A percentile compares a stretch with the other conserved stretches of the same genome.
Evolutionary conservation across 2,113 vertebrate genomes (phyloP).

Genomic region (Phyllostomus hastatus): DNA sequence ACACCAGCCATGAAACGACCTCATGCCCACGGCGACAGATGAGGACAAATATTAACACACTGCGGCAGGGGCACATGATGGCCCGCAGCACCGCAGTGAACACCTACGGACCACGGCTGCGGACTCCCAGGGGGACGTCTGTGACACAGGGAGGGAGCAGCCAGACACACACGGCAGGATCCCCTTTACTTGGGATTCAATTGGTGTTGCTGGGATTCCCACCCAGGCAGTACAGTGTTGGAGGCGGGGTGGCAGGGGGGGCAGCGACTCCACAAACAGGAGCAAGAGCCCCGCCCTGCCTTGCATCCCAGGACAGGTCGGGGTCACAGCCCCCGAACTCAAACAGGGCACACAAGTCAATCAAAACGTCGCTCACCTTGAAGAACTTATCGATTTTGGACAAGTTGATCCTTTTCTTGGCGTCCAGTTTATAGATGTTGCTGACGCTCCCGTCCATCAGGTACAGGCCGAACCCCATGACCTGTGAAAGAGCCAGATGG

Average conservation of each 20-base stretch:
- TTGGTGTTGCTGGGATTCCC: too few species aligned
- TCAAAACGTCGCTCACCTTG: constrained; percentile 86
- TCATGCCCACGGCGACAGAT: not conserved
- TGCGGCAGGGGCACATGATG: not conserved
- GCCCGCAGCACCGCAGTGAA: not conserved
- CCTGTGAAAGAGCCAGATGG: constrained; percentile 79
- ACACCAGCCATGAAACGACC: too few species aligned
- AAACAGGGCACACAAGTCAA: not conserved
- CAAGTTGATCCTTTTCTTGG: constrained; percentile 98
- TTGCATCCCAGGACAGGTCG: not conserved
- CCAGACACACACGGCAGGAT: fast-evolving
- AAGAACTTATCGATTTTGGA: constrained; percentile 98
- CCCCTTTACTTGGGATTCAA: too few species aligned
- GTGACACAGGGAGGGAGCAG: not conserved
- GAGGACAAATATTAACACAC: fast-evolving
- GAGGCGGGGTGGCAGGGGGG: too few species aligned
- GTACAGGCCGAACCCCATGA: constrained; percentile 98
- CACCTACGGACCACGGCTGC: fast-evolving
- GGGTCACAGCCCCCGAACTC: not conserved
- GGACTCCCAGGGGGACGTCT: not conserved
- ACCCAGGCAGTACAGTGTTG: not conserved
- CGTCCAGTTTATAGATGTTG: constrained; percentile 98
- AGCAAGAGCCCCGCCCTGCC: not conserved
- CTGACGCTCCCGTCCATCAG: constrained; percentile 97
- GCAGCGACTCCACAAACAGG: too few species aligned